Evolutionary conservation across 1,140 invertebrate species (phyloP).

Genomic region (Atta cephalotes): DNA sequence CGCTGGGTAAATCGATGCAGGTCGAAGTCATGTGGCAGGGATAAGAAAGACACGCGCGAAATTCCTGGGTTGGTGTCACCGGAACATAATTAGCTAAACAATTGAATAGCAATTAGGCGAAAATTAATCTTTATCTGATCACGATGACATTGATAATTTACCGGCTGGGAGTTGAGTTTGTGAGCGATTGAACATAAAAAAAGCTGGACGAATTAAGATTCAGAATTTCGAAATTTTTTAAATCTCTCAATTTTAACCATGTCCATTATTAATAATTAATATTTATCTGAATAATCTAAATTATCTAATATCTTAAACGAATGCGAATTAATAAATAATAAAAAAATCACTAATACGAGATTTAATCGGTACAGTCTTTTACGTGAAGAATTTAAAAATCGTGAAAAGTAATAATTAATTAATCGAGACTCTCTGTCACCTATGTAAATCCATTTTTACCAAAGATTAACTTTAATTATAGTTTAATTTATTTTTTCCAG

Average conservation of each 20-base stretch:
- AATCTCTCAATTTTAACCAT: slow-evolving; percentile 1
- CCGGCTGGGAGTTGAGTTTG: neutral
- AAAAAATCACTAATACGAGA: neutral
- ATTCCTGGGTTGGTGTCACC: slow-evolving; percentile 89
- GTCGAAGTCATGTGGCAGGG: slow-evolving; percentile 93
- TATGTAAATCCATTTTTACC: neutral
- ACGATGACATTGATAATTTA: neutral
- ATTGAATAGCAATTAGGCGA: slow-evolving; percentile 9
- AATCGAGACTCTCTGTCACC: neutral
- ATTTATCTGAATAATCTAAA: neutral
- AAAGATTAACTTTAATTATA: no score
- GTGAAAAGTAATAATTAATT: neutral
- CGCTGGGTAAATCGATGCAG: slow-evolving; percentile 91
- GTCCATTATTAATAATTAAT: neutral
- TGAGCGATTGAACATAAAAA: neutral
- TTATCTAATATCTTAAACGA: neutral
- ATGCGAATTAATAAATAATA: neutral
- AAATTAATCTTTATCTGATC: slow-evolving; percentile 29
- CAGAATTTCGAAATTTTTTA: neutral
- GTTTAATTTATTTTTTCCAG: no score
- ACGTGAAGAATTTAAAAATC: neutral
- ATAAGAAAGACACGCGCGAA: slow-evolving; percentile 90
- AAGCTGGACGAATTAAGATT: neutral
- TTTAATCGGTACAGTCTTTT: neutral
- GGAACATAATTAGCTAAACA: slow-evolving; percentile 85